Evolutionary conservation across 2,113 vertebrate genomes (phyloP), one percentile per base, ranked within the genome.

Genomic region (Poicephalus meyeri): DNA sequence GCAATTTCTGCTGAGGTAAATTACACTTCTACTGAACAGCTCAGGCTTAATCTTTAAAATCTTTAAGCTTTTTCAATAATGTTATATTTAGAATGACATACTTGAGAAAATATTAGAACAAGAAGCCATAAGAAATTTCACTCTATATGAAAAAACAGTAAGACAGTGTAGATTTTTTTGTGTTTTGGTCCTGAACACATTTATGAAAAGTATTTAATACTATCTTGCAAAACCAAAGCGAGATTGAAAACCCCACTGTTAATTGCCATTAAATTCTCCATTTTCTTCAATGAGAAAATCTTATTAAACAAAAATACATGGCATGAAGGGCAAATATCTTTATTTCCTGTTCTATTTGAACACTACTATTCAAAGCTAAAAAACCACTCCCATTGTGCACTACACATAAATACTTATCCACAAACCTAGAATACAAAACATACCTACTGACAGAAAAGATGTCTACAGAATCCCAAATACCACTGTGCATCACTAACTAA

Each of bases 1-100:
- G 71, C 41, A 63, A 86, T 84, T 93, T 92, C 77, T 86, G 21
- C 69, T 84, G 50, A 87, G 29, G 65, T 61, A 94, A 87, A 95
- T 91, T 84, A 73, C 33, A 71, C 88, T 94, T 64, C 72, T 81
- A 55, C 69, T 68, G 77, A 95, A 76, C 33, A 1, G 0, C 44
- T 78, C 20, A 52, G 28, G 37, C 37, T 86, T 88, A 61, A 41
- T 89, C 44, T 88, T 89, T 65, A 79, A n/a, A 20, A 85, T 69
- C 33, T 90, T 82, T 42, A 90, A 25, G 69, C 23, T 78, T 95
- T 86, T 84, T 68, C 44, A 90, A 74, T 83, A 81, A 63, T 26
- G 19, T 56, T 66, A 46, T 50, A 55, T n/a, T 71, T 71, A 55
- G 50, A 86, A 71, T 55, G 35, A 74, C 41, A 80, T 26, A 61